These are phyloP conservation scores for Siniperca undulata DNA, from an alignment of 2,797 vertebrate species.

Conservation along the genomic window DNA sequence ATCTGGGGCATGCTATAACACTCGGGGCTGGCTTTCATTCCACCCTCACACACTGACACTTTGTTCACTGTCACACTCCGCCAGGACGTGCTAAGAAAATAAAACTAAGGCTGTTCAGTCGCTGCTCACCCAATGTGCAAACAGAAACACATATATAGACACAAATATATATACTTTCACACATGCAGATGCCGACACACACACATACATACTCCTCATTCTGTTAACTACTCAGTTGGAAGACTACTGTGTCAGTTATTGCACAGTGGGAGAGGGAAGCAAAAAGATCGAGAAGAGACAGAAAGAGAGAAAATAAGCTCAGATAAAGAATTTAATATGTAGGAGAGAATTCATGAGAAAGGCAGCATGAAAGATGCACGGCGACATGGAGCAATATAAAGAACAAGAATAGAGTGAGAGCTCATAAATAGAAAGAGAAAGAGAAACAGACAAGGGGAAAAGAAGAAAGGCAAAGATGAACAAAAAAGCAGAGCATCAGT, in stretches of 20 bases:
- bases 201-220: conserved; percentile 20
- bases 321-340: conserved; percentile 75
- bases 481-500: conserved; percentile 58
- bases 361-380: conserved; percentile 61
- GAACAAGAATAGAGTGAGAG: conserved; percentile 62
- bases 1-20: conserved; percentile 76
- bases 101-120: conserved; percentile 73
- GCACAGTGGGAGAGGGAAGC: conserved; percentile 54
- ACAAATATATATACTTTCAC: conserved; percentile 42
- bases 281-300: conserved; percentile 42
- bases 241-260: conserved; percentile 67
- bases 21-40: conserved; percentile 71
- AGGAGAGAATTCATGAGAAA: conserved; percentile 63
- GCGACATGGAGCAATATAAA: conserved; percentile 66
- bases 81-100: conserved; percentile 85
- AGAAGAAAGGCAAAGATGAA: conserved; percentile 44
- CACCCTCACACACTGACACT: conserved; percentile 76
- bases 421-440: conserved; percentile 55
- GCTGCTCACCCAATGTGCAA: conserved; percentile 47
- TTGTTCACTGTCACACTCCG: conserved; percentile 78
- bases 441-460: conserved; percentile 42
- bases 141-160: conserved; percentile 56
- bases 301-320: conserved; percentile 57
- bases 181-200: conserved; percentile 29
- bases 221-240: conserved; percentile 64